Percentiles rank a stretch among this genome's conserved stretches.
Evolutionary conservation across 2,113 vertebrate species (phyloP).

Genomic region (Macquaria australasica): DNA sequence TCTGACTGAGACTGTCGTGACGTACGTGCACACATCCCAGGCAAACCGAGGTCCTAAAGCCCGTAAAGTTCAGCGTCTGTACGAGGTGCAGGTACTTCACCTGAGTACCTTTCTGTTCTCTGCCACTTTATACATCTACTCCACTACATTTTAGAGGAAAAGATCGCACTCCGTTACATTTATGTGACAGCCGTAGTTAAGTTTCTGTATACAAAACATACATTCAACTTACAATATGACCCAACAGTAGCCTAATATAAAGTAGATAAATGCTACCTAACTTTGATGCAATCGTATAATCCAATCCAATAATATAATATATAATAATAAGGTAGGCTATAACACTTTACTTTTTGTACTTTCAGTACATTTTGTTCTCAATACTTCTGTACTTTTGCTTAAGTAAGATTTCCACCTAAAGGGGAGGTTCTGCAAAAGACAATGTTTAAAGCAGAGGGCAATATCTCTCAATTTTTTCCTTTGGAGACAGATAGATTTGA

Average conservation of each 20-base stretch:
- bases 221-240: not conserved
- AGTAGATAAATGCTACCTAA: not conserved
- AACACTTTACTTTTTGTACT: not conserved
- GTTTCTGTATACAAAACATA: not conserved
- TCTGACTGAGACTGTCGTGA: constrained; percentile 78
- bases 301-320: not conserved
- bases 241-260: no score
- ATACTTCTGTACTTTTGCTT: not conserved
- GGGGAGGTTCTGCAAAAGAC: no score
- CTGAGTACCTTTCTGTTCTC: not conserved
- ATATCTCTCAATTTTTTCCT: not conserved
- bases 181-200: not conserved
- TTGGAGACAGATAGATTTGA: not conserved
- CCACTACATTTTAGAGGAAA: not conserved
- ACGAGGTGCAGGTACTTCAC: not conserved
- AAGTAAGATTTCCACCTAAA: not conserved
- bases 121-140: not conserved
- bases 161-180: not conserved
- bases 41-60: constrained; percentile 62
- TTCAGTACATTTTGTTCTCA: not conserved
- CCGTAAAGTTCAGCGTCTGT: not conserved
- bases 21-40: constrained; percentile 57
- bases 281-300: not conserved
- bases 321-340: not conserved
- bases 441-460: not conserved